Evolutionary conservation across 2,113 vertebrate species (phyloP).

Genomic region (Malurus melanocephalus): DNA sequence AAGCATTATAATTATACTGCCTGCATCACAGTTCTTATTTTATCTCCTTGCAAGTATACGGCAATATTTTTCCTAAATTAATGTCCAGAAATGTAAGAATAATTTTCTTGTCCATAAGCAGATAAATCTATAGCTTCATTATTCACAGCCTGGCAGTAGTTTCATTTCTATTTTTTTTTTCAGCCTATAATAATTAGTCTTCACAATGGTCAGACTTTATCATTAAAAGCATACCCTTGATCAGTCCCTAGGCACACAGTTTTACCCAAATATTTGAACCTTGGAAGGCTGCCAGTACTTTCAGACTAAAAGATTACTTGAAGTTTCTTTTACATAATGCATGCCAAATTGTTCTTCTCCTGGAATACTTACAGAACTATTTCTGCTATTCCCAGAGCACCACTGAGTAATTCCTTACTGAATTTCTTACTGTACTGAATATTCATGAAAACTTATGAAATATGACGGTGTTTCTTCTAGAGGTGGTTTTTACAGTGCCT

Average conservation of each 20-base stretch:
- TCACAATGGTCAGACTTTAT: slow-evolving; percentile 7
- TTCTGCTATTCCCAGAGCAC: slow-evolving; percentile 30
- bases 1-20: neutral
- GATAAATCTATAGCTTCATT: neutral
- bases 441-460: slow-evolving; percentile 30
- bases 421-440: slow-evolving; percentile 5
- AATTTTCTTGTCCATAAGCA: neutral
- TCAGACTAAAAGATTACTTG: slow-evolving; percentile 19
- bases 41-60: neutral
- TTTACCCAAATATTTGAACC: slow-evolving; percentile 46
- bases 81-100: neutral
- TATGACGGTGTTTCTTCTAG: neutral
- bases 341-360: slow-evolving; percentile 41
- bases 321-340: slow-evolving; percentile 33
- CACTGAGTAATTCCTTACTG: slow-evolving; percentile 27
- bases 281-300: neutral
- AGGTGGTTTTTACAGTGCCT: neutral
- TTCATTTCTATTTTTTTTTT: neutral
- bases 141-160: neutral
- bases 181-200: neutral
- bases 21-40: neutral
- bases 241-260: neutral
- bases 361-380: slow-evolving; percentile 23
- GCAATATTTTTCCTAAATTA: neutral
- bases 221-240: neutral